Evolutionary conservation across 1,140 invertebrate species (phyloP), one percentile per base, ranked within the genome.

Genomic region (Caerostris darwini): DNA sequence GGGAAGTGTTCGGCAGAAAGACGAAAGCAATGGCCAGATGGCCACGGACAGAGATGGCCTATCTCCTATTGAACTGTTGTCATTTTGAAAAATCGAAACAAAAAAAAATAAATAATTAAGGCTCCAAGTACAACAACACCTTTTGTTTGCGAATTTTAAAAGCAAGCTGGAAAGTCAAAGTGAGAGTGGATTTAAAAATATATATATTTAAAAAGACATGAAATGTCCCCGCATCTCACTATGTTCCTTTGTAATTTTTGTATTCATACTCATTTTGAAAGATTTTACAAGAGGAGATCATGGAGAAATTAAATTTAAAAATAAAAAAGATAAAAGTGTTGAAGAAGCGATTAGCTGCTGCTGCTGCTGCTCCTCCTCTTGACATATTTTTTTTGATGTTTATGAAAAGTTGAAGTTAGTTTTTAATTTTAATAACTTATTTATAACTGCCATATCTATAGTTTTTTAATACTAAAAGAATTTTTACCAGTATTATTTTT

Each of bases 401-500:
- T 89, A 86, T 94, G 67, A 94, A 94, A 94, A 94, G 92, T 94
- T 94, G 92, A 64, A 94, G 88, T 94, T 94, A 94, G 93, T 90
- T 94, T 94, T 94, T 94, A 86, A 94, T 94, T 94, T 94, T 94
- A 94, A 90, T 94, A 94, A 94, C 93, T 94, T 94, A 94, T 94
- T 94, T 94, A 90, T 94, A 94, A 94, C 93, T 94, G 93, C 93
- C 93, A 94, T 94, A 94, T 94, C 93, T 94, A 90, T 94, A 94
- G 93, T 94, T 94, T 94, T 94, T 94, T 94, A 94, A 94, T 94
- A 94, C 88, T 64, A 90, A 94, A 90, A 58, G 81, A 89, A 94
- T 94, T 94, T 94, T 94, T 94, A 94, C 93, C 93, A 94, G 93
- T 94, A 94, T 94, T 94, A 94, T 94, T 90, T 94, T 94, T 94